Base-by-base conservation (phyloP, 2,113 vertebrate genomes). In the Phoenicopterus ruber region DNA sequence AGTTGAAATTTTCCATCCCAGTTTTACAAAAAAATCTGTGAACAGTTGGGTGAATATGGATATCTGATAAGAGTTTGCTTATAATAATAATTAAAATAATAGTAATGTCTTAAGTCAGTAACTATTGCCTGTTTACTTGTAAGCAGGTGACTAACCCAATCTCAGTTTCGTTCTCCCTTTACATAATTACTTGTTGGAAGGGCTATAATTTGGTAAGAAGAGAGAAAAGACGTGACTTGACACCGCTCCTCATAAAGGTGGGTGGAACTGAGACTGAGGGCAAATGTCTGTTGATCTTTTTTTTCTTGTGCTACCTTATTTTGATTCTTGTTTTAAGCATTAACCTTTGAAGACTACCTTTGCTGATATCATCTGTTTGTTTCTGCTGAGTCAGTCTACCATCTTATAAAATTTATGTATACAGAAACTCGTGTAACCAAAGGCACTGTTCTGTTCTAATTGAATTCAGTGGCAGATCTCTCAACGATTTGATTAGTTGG, bases 311-410 rank as follows among this genome's bases (percentile, higher is more conserved):
- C 82, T 97, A 38, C 93, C 82, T 95, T 96, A 87, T 97, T 97
- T 96, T 95, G 94, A 93, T 92, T 94, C 87, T 82, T 2, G 13
- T 97, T 97, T 91, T 93, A 95, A 95, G 87, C 49, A 76, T 89
- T 95, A 95, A 88, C 95, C 95, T 97, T 97, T 95, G 96, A 96
- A 97, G 95, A 96, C 82, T 94, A 92, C 94, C 93, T 97, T 96
- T 97, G 95, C 95, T 97, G 97, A 97, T 97, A 96, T 88, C 85
- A 97, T 93, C 96, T 96, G 88, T 95, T 96, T 97, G 89, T 93
- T 97, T 97, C 94, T 95, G 96, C 96, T 97, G 97, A 97, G 90
- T 97, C 96, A 96, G 93, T 96, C 92, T 85, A 90, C 86, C 55
- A 62, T 36, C 73, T 92, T 96, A 84, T 77, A 95, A 78, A 96